Conservation (phyloP, 2,888 invertebrate species). For the Idaea dimidiata region DNA sequence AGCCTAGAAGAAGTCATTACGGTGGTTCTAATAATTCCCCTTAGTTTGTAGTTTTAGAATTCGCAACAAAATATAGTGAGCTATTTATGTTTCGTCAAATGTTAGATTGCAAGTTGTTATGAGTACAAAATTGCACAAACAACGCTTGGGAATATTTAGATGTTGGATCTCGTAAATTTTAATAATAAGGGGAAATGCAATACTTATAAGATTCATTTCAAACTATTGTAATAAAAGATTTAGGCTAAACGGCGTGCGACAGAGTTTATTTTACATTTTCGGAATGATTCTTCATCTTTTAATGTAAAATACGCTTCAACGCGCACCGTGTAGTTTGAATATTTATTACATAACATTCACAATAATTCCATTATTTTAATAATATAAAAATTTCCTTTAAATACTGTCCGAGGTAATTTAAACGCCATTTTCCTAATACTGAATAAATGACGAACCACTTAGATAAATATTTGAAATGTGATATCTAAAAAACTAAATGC, state of each 20-base stretch:
- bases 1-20: constrained; percentile 78
- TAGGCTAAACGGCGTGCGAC: too few species aligned
- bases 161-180: constrained; percentile 31
- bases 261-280: too few species aligned
- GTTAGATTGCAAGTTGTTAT: not conserved
- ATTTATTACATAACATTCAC: too few species aligned
- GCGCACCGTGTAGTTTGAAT: too few species aligned
- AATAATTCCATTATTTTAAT: constrained; percentile 1
- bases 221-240: constrained; percentile 2
- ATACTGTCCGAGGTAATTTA: not conserved
- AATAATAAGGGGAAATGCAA: constrained; percentile 29
- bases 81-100: constrained; percentile 9
- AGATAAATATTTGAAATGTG: constrained; percentile 25
- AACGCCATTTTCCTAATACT: constrained; percentile 15
- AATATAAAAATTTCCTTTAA: constrained; percentile 21
- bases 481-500: constrained; percentile 22
- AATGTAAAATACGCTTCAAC: too few species aligned
- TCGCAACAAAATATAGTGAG: not conserved
- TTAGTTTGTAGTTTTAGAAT: constrained; percentile 16
- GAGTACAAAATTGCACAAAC: constrained; percentile 13
- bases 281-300: too few species aligned
- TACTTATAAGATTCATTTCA: constrained; percentile 13
- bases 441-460: constrained; percentile 4
- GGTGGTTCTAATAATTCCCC: constrained; percentile 56
- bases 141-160: constrained; percentile 18